phyloP scores from a whole-genome alignment of 1,140 invertebrate genomes.

The Stenopsyche tienmushanensis region DNA sequence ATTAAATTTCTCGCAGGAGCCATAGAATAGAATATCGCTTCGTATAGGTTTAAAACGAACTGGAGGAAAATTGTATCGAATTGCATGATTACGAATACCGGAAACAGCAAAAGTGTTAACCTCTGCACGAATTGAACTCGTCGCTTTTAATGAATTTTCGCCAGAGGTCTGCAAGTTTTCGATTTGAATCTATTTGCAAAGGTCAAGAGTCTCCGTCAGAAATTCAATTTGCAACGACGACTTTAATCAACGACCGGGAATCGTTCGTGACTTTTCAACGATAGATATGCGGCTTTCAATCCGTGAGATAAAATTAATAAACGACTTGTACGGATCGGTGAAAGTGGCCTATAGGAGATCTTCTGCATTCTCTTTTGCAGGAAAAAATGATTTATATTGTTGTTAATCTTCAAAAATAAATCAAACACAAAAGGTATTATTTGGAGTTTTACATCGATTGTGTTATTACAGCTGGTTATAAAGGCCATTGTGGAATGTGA shows the following conservation, averaged over 20 bases:
- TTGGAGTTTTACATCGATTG: neutral
- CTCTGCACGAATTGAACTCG: too few relatives aligned
- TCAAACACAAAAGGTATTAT: too few relatives aligned
- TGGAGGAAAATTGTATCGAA: too few relatives aligned
- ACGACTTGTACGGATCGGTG: neutral
- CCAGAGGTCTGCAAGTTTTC: too few relatives aligned
- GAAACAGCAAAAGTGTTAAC: too few relatives aligned
- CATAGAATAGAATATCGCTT: too few relatives aligned
- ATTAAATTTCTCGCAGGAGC: too few relatives aligned
- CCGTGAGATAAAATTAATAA: neutral
- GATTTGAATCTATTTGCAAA: neutral
- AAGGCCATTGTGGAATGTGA: neutral
- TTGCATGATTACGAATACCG: too few relatives aligned
- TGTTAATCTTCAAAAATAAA: too few relatives aligned
- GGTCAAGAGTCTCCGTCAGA: neutral
- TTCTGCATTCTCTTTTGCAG: neutral
- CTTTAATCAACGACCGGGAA: neutral
- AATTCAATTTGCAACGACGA: neutral
- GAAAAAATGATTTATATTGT: too few relatives aligned
- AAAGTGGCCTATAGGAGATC: neutral
- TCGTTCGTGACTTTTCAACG: neutral
- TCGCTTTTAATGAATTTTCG: too few relatives aligned
- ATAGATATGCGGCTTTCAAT: neutral
- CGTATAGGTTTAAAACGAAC: too few relatives aligned
- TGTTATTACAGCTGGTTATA: neutral